Conservation (phyloP, 2,888 invertebrate genomes). For the Endotricha flammealis region DNA sequence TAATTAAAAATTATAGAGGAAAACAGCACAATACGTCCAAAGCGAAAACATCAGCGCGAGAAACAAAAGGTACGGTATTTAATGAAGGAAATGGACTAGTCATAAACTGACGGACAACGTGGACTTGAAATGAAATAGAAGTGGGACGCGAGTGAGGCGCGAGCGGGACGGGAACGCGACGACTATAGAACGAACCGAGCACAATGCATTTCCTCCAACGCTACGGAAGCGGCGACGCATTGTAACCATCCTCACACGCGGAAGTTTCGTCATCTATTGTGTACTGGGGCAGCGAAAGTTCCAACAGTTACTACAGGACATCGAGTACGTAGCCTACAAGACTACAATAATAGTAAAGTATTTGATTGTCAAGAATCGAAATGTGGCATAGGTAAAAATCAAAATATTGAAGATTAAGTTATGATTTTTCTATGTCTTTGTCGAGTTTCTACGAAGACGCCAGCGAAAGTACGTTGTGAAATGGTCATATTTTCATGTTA, state of each 20-base stretch:
- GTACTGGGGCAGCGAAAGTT: background rate
- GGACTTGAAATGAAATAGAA: constrained; percentile 49
- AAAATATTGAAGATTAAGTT: no score
- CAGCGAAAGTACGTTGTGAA: no score
- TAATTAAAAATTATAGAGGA: background rate
- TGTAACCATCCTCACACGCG: constrained; percentile 43
- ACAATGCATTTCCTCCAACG: constrained; percentile 53
- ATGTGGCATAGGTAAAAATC: no score
- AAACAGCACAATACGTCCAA: background rate
- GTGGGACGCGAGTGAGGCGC: constrained; percentile 55
- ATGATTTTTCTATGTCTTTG: no score
- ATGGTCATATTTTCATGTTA: no score
- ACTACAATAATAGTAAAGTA: no score
- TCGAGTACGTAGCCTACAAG: no score
- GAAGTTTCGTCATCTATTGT: constrained; percentile 44
- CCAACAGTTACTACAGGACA: background rate
- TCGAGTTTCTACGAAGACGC: no score
- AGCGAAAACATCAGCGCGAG: constrained; percentile 10
- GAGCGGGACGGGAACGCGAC: constrained; percentile 19
- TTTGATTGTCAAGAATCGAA: no score
- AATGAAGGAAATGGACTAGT: constrained; percentile 42
- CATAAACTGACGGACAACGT: constrained; percentile 28
- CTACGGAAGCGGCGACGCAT: constrained; percentile 45
- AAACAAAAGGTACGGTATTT: constrained; percentile 24
- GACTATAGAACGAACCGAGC: constrained; percentile 19